These are phyloP conservation scores for Alcis repandata DNA, from an alignment of 2,888 invertebrate genomes.

Conservation along the genomic window DNA sequence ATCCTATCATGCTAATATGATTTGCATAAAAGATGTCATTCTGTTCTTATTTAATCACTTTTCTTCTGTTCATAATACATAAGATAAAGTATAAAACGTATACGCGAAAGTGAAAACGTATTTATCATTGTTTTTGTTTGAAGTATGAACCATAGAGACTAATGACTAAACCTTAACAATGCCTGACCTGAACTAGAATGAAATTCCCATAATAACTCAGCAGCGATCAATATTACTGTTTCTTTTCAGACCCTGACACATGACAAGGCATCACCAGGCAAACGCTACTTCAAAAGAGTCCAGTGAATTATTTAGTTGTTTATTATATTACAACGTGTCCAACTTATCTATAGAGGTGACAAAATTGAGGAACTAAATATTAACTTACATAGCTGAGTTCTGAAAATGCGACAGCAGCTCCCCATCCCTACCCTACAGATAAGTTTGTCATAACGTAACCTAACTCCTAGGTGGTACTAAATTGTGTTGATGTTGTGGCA, in stretches of 20 bases:
- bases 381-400: not conserved
- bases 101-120: no score
- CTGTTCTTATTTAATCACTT: no score
- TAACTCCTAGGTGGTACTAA: constrained; percentile 6
- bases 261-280: constrained; percentile 78
- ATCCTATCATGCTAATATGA: no score
- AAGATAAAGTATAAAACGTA: no score
- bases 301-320: constrained; percentile 51
- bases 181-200: no score
- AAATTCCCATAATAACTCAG: not conserved
- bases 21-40: no score
- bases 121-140: no score
- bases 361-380: not conserved
- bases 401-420: not conserved
- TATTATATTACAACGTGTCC: not conserved
- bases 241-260: constrained; percentile 73
- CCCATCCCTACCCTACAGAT: not conserved
- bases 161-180: no score
- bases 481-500: constrained; percentile 15
- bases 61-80: no score
- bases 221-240: not conserved
- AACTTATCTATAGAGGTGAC: not conserved
- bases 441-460: not conserved
- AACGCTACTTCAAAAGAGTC: constrained; percentile 82
- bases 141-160: no score